Evolutionary conservation across 2,797 vertebrate genomes (phyloP), one percentile per base, ranked within the genome.

Genomic region (Pseudochaenichthys georgianus): DNA sequence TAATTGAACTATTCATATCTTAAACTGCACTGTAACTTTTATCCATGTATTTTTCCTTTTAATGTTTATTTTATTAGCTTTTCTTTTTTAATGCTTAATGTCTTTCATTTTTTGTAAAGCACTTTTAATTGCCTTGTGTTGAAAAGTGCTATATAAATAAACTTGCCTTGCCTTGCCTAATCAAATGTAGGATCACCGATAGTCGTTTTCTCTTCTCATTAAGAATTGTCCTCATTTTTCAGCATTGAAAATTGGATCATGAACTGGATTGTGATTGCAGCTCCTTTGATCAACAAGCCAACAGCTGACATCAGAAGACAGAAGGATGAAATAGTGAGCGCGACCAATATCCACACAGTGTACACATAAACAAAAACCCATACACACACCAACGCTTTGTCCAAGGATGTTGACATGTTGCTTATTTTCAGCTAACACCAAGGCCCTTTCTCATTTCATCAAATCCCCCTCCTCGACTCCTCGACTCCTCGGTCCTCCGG

Each of bases 231-330:
- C 64, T 67, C 67, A 28, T 51, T 74, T 16, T 52, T 75, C 9
- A 47, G 9, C 28, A 38, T 66, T 76, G 53, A 46, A 67, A 23
- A 71, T 66, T 75, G 63, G 50, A 57, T 71, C 48, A 51, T 9
- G 16, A 50, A 17, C 8, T 46, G 13, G 48, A 52, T 34, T 48
- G 54, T 41, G 50, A 65, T 71, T 67, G 50, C 55, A 77, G 85
- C 74, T 87, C 81, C 55, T 80, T 80, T 41, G 51, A 67, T 78
- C 34, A 15, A 60, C 60, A 70, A 16, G 75, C 60, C 62, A 71
- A 59, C 28, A 52, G 59, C 23, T 80, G 76, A 86, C 66, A 60
- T 83, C 62, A 82, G 75, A 58, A 15, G 54, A 69, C 51, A 58
- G 52, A 45, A 19, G 43, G 34, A 77, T 63, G 3, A 64, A 70